A percentile compares a stretch with the other conserved stretches of the same genome.
phyloP scores from a whole-genome alignment of 2,113 vertebrate genomes.

The Platichthys stellatus region DNA sequence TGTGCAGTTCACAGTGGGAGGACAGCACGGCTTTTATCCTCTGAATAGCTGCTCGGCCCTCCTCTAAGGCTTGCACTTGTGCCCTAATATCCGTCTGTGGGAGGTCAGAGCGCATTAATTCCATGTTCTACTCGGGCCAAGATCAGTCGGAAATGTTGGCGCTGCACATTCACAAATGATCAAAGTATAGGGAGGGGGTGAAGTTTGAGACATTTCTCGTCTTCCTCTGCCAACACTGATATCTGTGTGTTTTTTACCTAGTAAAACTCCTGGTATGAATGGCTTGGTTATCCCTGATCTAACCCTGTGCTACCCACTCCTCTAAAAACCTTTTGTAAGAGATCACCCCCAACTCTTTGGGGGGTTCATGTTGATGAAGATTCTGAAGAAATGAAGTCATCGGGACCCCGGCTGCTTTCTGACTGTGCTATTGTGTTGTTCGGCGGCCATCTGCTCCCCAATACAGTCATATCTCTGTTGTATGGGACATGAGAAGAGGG shows the following conservation, averaged over 20 bases:
- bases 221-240: constrained; percentile 33
- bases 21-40: constrained; percentile 40
- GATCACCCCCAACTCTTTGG: constrained; percentile 14
- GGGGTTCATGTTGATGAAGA: constrained; percentile 53
- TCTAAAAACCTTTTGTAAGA: constrained; percentile 27
- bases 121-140: constrained; percentile 49
- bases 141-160: constrained; percentile 48
- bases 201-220: constrained; percentile 22
- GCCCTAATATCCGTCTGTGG: constrained; percentile 40
- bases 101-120: constrained; percentile 59
- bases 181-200: constrained; percentile 33
- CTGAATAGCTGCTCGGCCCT: constrained; percentile 28
- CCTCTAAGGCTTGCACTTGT: constrained; percentile 52
- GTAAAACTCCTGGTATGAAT: constrained; percentile 43
- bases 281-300: constrained; percentile 44
- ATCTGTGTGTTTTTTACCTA: constrained; percentile 39
- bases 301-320: constrained; percentile 26
- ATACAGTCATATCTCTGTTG: constrained; percentile 77
- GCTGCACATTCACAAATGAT: constrained; percentile 41
- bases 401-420: constrained; percentile 50
- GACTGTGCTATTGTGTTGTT: constrained; percentile 74
- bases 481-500: constrained; percentile 45
- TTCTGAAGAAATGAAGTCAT: constrained; percentile 75
- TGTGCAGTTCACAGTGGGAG: constrained; percentile 13
- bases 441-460: constrained; percentile 69